Conservation (phyloP, 2,888 invertebrate genomes). For the Andrena fulva region DNA sequence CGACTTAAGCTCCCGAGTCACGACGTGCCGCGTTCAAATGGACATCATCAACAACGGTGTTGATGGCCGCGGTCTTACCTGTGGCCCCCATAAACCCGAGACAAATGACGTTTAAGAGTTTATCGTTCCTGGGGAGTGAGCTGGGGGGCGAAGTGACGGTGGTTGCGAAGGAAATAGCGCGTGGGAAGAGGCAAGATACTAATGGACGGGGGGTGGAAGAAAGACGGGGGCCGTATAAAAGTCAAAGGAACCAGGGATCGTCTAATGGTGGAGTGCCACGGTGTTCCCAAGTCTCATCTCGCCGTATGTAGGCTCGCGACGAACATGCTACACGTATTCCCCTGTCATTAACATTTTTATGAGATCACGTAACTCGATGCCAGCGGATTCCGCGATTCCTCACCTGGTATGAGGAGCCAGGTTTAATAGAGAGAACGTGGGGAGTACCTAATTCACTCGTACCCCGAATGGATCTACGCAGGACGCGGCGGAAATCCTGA, state of each 20-base stretch:
- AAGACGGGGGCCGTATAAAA: conserved; percentile 12
- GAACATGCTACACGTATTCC: conserved; percentile 23
- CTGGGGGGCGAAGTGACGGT: conserved; percentile 20
- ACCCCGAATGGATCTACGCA: not conserved
- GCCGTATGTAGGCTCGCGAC: not conserved
- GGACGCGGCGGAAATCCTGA: not conserved
- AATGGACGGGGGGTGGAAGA: conserved; percentile 28
- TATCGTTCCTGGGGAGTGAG: conserved; percentile 43
- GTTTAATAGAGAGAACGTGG: conserved; percentile 28
- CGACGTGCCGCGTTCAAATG: conserved; percentile 65
- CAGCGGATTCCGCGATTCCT: conserved; percentile 31
- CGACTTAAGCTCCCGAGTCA: conserved; percentile 49
- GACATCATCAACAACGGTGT: conserved; percentile 72
- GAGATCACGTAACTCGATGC: conserved; percentile 77
- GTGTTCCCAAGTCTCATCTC: conserved; percentile 13
- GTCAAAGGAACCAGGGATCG: conserved; percentile 6
- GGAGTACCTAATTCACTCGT: conserved; percentile 29
- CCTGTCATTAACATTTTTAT: conserved; percentile 81
- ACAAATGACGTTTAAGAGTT: conserved; percentile 76
- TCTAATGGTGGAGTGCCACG: conserved; percentile 41
- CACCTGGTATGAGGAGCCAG: not conserved
- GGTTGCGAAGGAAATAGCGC: conserved; percentile 43
- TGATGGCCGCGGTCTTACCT: conserved; percentile 73
- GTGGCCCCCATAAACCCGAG: conserved; percentile 72
- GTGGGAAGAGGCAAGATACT: conserved; percentile 42